phyloP scores from a whole-genome alignment of 2,113 vertebrate genomes.

The Chroicocephalus ridibundus region DNA sequence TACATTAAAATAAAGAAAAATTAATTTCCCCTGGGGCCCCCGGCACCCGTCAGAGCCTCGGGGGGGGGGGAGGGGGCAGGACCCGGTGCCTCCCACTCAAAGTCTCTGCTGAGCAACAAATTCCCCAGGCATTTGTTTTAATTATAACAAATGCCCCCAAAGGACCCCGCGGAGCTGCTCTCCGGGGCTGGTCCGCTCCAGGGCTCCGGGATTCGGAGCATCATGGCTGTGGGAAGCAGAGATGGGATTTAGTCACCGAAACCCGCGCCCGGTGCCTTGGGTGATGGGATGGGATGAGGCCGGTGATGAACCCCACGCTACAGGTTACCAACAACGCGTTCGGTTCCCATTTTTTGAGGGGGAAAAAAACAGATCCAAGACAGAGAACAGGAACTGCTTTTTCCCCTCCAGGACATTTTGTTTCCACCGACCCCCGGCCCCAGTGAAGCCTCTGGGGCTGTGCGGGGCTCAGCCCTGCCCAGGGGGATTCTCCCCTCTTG shows the following conservation, averaged over 20 bases:
- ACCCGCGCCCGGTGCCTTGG: neutral
- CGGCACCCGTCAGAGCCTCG: neutral
- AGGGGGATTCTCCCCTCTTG: neutral
- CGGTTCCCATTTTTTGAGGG: neutral
- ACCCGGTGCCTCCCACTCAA: neutral
- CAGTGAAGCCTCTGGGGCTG: neutral
- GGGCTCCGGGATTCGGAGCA: neutral
- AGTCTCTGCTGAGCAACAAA: constrained; percentile 32
- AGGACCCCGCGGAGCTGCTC: neutral
- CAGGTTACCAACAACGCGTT: neutral
- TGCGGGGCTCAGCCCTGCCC: neutral
- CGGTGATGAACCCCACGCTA: neutral
- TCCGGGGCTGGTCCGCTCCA: rapidly evolving
- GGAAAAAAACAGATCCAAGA: neutral
- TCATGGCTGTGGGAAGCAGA: neutral
- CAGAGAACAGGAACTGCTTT: constrained; percentile 31
- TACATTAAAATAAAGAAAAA: constrained; percentile 33
- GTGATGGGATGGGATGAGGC: neutral
- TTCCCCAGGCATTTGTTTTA: constrained; percentile 45
- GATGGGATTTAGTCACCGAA: neutral
- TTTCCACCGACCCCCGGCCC: neutral
- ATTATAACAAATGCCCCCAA: constrained; percentile 12
- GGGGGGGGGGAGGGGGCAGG: neutral
- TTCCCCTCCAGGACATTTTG: neutral
- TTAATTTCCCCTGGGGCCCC: neutral